Percentiles rank a stretch among this genome's conserved stretches.
Evolutionary conservation across 2,113 vertebrate species (phyloP).

Genomic region (Labrus mixtus): DNA sequence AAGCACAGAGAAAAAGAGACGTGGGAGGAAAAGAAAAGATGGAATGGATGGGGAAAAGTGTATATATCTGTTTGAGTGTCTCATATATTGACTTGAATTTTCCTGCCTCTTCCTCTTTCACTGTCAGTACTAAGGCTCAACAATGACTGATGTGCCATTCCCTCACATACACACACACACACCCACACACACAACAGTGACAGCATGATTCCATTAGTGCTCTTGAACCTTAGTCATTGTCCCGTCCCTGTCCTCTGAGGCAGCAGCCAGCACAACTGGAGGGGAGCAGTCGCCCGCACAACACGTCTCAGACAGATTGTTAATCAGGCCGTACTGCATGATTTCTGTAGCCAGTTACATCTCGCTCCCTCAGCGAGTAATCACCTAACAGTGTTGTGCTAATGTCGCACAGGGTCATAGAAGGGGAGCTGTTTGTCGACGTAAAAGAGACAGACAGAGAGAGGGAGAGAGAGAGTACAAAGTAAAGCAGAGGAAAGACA

Average conservation of each 20-base stretch:
- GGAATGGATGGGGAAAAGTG: background rate
- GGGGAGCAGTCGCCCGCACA: conserved; percentile 45
- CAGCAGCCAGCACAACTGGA: conserved; percentile 59
- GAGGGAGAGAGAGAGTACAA: background rate
- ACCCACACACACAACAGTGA: conserved; percentile 1
- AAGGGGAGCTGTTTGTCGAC: conserved; percentile 49
- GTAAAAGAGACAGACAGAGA: conserved; percentile 16
- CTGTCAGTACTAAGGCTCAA: conserved; percentile 26
- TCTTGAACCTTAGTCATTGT: conserved; percentile 65
- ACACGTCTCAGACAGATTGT: conserved; percentile 69
- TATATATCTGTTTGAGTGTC: conserved; percentile 11
- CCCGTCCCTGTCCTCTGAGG: conserved; percentile 59
- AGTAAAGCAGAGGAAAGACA: background rate
- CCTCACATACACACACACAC: conserved; percentile 4
- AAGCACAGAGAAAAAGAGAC: no score
- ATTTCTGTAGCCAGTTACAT: conserved; percentile 62
- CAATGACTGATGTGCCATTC: conserved; percentile 32
- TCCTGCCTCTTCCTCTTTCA: conserved; percentile 23
- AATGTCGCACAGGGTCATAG: conserved; percentile 60
- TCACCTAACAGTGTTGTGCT: conserved; percentile 64
- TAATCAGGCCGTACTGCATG: conserved; percentile 67
- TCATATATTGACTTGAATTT: conserved; percentile 42
- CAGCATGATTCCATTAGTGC: conserved; percentile 59
- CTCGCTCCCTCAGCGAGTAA: conserved; percentile 53
- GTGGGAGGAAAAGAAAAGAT: no score